Conservation (phyloP, 2,888 invertebrate genomes). For the Eristalis pertinax region DNA sequence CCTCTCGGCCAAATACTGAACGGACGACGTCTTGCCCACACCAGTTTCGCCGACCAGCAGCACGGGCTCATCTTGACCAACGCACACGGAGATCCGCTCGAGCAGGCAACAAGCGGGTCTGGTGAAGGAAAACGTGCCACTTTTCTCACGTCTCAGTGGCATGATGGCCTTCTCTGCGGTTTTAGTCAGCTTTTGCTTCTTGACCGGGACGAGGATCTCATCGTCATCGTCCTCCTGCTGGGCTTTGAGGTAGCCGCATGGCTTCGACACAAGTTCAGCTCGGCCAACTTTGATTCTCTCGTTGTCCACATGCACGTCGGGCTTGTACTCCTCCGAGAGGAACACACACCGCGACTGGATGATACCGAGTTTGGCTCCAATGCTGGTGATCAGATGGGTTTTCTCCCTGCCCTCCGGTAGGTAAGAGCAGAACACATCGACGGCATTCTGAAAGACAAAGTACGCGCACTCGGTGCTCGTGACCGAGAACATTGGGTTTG, state of each 20-base stretch:
- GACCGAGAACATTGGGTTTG: slow-evolving; percentile 88
- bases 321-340: slow-evolving; percentile 90
- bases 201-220: slow-evolving; percentile 61
- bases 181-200: slow-evolving; percentile 76
- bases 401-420: slow-evolving; percentile 86
- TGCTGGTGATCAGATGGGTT: slow-evolving; percentile 86
- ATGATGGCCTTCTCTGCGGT: slow-evolving; percentile 70
- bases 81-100: slow-evolving; percentile 93
- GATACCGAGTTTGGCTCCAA: slow-evolving; percentile 91
- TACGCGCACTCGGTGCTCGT: slow-evolving; percentile 83
- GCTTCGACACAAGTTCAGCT: slow-evolving; percentile 82
- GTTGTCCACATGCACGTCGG: slow-evolving; percentile 84
- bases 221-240: slow-evolving; percentile 50
- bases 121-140: slow-evolving; percentile 90
- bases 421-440: slow-evolving; percentile 95
- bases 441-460: slow-evolving; percentile 89
- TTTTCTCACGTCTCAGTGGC: slow-evolving; percentile 77
- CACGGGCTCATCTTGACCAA: slow-evolving; percentile 92
- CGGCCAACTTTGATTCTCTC: slow-evolving; percentile 87
- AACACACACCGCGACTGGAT: slow-evolving; percentile 91
- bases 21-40: slow-evolving; percentile 97
- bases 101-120: slow-evolving; percentile 90
- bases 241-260: slow-evolving; percentile 35
- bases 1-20: slow-evolving; percentile 94
- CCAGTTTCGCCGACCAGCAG: slow-evolving; percentile 99